Evolutionary conservation across 2,797 vertebrate species (phyloP).

Genomic region (Brotula barbata): DNA sequence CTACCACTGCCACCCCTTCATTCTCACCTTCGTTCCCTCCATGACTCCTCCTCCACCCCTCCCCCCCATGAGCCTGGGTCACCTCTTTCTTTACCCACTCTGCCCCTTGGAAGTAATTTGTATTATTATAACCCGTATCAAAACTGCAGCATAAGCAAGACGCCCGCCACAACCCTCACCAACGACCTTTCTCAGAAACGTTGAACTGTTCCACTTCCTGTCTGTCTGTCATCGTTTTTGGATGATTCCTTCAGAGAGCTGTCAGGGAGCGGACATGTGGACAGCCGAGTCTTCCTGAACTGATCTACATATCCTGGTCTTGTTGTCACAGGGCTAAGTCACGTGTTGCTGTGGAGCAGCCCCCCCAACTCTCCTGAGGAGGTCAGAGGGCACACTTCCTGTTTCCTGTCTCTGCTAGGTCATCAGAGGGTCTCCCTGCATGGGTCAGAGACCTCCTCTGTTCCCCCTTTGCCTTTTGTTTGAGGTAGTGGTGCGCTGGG

Average conservation of each 20-base stretch:
- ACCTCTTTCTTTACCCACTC: slow-evolving; percentile 30
- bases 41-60: not conserved
- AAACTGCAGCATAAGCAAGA: slow-evolving; percentile 48
- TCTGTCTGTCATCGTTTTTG: slow-evolving; percentile 4
- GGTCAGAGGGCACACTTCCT: slow-evolving; percentile 81
- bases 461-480: slow-evolving; percentile 75
- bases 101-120: slow-evolving; percentile 71
- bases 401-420: slow-evolving; percentile 81
- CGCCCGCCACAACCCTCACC: not conserved
- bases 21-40: slow-evolving; percentile 45
- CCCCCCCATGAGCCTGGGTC: slow-evolving; percentile 27
- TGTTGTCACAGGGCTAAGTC: slow-evolving; percentile 57
- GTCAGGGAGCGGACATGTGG: slow-evolving; percentile 18
- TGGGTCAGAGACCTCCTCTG: slow-evolving; percentile 73
- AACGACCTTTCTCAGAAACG: slow-evolving; percentile 1
- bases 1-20: slow-evolving; percentile 57
- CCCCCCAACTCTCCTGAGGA: slow-evolving; percentile 20
- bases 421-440: slow-evolving; percentile 76
- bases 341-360: slow-evolving; percentile 62
- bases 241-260: not conserved
- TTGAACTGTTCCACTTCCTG: slow-evolving; percentile 4
- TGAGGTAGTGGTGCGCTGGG: slow-evolving; percentile 30
- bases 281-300: slow-evolving; percentile 46
- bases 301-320: slow-evolving; percentile 47
- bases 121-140: slow-evolving; percentile 61